A percentile compares a stretch with the other conserved stretches of the same genome.
These are phyloP conservation scores for Limonius californicus DNA, from an alignment of 1,140 invertebrate species.

Conservation along the genomic window DNA sequence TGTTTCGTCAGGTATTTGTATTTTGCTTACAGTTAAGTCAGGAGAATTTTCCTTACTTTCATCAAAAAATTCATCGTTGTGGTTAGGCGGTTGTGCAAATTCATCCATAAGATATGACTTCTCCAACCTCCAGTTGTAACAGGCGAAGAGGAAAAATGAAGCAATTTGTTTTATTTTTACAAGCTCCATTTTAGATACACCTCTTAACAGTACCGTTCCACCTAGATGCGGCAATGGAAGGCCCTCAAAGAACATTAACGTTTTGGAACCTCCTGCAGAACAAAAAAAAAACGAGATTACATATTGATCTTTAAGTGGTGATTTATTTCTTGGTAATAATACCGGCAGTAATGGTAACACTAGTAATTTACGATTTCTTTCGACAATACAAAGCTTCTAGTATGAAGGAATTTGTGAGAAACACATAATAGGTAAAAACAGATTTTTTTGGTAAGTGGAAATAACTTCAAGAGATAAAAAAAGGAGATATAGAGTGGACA, in stretches of 20 bases:
- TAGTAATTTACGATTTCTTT: too few relatives aligned
- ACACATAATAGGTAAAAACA: too few relatives aligned
- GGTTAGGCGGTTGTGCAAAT: conserved; percentile 49
- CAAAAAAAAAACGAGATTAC: too few relatives aligned
- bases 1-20: conserved; percentile 17
- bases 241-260: conserved; percentile 91
- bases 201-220: conserved; percentile 84
- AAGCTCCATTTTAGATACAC: conserved; percentile 72
- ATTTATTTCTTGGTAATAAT: too few relatives aligned
- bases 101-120: conserved; percentile 81
- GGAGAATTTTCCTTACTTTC: conserved; percentile 41
- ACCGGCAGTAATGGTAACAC: too few relatives aligned
- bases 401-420: too few relatives aligned
- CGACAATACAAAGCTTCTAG: too few relatives aligned
- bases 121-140: conserved; percentile 91
- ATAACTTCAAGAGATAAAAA: too few relatives aligned
- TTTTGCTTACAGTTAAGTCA: conserved; percentile 20
- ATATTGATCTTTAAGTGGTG: too few relatives aligned
- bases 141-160: conserved; percentile 75
- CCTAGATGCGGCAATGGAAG: conserved; percentile 79
- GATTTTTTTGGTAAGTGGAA: too few relatives aligned
- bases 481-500: too few relatives aligned
- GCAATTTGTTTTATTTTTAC: conserved; percentile 77
- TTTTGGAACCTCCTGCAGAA: conserved; percentile 66
- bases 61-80: conserved; percentile 45